A percentile compares a stretch with the other conserved stretches of the same genome.
Conservation (phyloP, 2,797 vertebrate species). For the Pipistrellus pygmaeus region DNA sequence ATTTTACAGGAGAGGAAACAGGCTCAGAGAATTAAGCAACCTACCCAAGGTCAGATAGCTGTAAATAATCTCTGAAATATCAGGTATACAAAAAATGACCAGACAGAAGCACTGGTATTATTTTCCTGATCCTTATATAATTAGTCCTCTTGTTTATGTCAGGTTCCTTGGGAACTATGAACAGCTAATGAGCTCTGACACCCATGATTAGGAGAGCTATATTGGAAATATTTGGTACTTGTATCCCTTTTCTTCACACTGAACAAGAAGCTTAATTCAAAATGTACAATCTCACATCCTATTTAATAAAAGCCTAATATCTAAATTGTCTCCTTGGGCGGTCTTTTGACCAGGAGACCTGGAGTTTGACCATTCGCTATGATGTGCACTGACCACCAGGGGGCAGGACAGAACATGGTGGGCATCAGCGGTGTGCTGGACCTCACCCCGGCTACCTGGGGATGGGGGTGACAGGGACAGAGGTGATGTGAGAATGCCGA, state of each 20-base stretch:
- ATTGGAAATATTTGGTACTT: constrained; percentile 54
- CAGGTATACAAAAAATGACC: background rate
- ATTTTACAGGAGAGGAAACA: constrained; percentile 14
- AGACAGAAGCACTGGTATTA: background rate
- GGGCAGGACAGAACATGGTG: too few relatives aligned
- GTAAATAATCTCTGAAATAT: constrained; percentile 26
- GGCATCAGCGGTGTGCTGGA: too few relatives aligned
- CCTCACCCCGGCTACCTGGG: too few relatives aligned
- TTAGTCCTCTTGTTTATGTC: constrained; percentile 40
- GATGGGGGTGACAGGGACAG: too few relatives aligned
- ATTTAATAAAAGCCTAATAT: too few relatives aligned
- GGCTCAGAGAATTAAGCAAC: constrained; percentile 3
- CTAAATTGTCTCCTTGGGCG: too few relatives aligned
- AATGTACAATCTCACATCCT: background rate
- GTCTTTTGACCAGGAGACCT: too few relatives aligned
- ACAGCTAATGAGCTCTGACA: constrained; percentile 71
- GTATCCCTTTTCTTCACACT: constrained; percentile 9
- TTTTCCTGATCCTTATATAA: background rate
- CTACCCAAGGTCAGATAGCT: background rate
- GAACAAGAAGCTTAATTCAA: constrained; percentile 41
- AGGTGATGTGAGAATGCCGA: too few relatives aligned
- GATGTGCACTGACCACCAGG: too few relatives aligned
- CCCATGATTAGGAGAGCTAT: constrained; percentile 59
- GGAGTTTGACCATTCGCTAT: too few relatives aligned
- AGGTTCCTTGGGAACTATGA: constrained; percentile 31